Conservation (phyloP, 2,888 invertebrate species). For the Zele albiditarsus region DNA sequence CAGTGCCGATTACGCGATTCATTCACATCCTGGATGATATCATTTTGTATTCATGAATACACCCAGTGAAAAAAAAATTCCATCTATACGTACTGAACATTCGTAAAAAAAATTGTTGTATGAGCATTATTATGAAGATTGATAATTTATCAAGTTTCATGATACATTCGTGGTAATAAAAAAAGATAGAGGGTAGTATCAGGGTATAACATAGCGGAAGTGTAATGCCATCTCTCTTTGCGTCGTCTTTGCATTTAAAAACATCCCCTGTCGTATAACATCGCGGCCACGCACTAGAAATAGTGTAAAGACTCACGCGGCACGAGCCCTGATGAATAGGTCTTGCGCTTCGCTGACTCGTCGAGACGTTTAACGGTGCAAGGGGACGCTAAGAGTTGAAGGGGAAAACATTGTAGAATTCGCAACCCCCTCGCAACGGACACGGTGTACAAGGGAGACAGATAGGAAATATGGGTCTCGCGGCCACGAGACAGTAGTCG, state of each 20-base stretch:
- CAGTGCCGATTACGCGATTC: too few species aligned
- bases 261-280: not conserved
- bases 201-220: too few species aligned
- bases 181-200: too few species aligned
- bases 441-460: slow-evolving; percentile 53
- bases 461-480: slow-evolving; percentile 67
- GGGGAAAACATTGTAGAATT: not conserved
- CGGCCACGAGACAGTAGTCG: slow-evolving; percentile 53
- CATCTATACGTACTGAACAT: too few species aligned
- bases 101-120: too few species aligned
- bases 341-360: slow-evolving; percentile 24
- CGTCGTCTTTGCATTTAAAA: not conserved
- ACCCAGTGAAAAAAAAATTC: not conserved
- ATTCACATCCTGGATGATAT: too few species aligned
- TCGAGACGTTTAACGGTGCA: not conserved
- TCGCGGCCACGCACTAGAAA: not conserved
- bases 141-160: too few species aligned
- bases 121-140: too few species aligned
- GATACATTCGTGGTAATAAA: too few species aligned
- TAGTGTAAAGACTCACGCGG: slow-evolving; percentile 1
- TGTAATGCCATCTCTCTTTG: too few species aligned
- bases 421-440: not conserved
- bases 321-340: slow-evolving; percentile 28
- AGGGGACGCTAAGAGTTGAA: not conserved
- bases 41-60: too few species aligned